Base-by-base conservation (phyloP, 92 coral and sea anemone species). In the Ricordea florida region DNA sequence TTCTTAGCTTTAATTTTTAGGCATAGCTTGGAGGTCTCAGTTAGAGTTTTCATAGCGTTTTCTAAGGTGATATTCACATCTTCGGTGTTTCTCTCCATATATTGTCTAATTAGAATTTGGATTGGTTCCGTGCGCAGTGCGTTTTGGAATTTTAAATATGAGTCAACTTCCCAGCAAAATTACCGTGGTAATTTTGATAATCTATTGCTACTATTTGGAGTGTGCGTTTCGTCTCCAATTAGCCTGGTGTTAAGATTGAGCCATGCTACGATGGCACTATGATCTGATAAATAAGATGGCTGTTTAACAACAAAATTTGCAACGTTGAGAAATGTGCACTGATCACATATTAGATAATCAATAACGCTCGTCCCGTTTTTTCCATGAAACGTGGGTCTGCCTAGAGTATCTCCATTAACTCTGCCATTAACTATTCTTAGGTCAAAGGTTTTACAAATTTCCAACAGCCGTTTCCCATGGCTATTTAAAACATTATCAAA, bases 341-440 rank as follows among this genome's bases (percentile, higher is more conserved):
- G 72, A 58, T 50, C 56, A 37, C 49, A 30, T 30, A 80, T 72
- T 16, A 60, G 17, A 66, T 72, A 80, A 33, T 72, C 73, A 20
- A 80, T 36, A 24, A 55, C 63, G 41, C 75, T 73, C 10, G 66
- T 28, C 37, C 80, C 80, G 17, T 72, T 70, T 42, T 46, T 70
- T 5, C 86, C 80, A 16, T 55, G 69, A 57, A 56, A 71, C 16
- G 80, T 80, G 44, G 64, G 24, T 27, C 72, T 71, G n/a, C 80
- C 86, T 14, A 78, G 68, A n/a, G 78, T 46, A 38, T 80, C 88
- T 10, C 88, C 88, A 38, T 27, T 75, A 26, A 40, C 64, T 82
- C 83, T 59, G 33, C 87, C 87, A 52, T 82, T 82, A 27, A 82
- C 45, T 24, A 82, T 82, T 26, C 87, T 68, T 15, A 75, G 68